These are phyloP conservation scores for Panthera tigris DNA, from an alignment of 2,113 vertebrate genomes.

Conservation along the genomic window DNA sequence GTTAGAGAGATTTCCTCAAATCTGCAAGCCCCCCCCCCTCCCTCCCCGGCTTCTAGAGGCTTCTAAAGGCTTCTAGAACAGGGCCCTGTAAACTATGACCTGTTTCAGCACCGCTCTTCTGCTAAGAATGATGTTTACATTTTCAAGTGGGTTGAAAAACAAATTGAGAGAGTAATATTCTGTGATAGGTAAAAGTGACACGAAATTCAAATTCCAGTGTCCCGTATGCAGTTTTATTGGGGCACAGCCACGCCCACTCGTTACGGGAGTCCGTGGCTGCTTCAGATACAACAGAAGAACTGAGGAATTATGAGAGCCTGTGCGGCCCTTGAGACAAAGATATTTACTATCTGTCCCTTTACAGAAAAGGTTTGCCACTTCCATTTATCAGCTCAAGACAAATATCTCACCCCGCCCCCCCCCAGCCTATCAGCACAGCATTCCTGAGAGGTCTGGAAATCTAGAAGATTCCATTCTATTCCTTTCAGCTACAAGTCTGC, in stretches of 20 bases:
- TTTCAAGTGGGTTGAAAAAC: neutral
- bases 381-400: neutral
- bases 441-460: neutral
- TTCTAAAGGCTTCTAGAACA: neutral
- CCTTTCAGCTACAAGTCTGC: neutral
- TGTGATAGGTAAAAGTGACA: neutral
- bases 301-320: fast-evolving
- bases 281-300: fast-evolving
- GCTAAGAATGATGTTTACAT: too few species aligned
- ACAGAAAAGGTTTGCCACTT: neutral
- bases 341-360: neutral
- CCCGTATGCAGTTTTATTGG: neutral
- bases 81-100: fast-evolving
- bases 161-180: neutral
- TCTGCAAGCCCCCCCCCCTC: neutral
- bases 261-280: fast-evolving
- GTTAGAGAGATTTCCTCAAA: neutral
- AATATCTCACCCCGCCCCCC: neutral
- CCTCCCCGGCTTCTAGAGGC: too few species aligned
- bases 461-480: neutral
- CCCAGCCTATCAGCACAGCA: neutral
- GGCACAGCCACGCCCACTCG: fast-evolving
- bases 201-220: neutral
- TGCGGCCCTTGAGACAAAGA: fast-evolving
- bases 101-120: neutral